Conservation (phyloP, 2,797 vertebrate genomes). For the Kryptopterus vitreolus region DNA sequence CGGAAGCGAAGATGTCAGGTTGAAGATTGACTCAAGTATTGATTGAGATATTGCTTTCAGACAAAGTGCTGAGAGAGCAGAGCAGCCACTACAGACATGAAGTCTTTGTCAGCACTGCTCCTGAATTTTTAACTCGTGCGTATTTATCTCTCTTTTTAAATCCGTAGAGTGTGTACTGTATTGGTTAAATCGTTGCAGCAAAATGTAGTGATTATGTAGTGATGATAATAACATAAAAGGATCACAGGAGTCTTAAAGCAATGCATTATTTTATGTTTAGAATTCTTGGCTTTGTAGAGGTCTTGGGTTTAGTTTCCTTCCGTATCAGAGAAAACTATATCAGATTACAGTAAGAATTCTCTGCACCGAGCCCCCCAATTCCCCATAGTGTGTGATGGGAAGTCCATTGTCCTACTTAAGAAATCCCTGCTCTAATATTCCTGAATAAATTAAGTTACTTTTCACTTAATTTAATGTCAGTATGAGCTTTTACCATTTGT, state of each 20-base stretch:
- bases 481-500: background rate
- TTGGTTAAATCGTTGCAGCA: background rate
- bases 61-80: conserved; percentile 28
- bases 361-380: background rate
- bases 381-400: background rate
- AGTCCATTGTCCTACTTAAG: background rate
- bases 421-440: background rate
- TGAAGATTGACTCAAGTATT: conserved; percentile 14
- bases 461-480: background rate
- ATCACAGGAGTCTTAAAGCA: background rate
- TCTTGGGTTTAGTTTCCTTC: background rate
- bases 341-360: conserved; percentile 4
- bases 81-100: background rate
- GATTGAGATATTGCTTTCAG: conserved; percentile 3
- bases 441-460: background rate
- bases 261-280: background rate
- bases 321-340: background rate
- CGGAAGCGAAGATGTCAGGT: conserved; percentile 10
- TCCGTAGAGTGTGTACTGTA: background rate
- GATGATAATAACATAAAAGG: background rate
- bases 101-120: background rate
- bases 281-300: background rate
- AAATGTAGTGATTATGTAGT: background rate
- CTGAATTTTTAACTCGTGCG: background rate
- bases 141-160: background rate